These are phyloP conservation scores for Chlorocebus sabaeus DNA, from an alignment of 2,113 vertebrate species.

Conservation along the genomic window DNA sequence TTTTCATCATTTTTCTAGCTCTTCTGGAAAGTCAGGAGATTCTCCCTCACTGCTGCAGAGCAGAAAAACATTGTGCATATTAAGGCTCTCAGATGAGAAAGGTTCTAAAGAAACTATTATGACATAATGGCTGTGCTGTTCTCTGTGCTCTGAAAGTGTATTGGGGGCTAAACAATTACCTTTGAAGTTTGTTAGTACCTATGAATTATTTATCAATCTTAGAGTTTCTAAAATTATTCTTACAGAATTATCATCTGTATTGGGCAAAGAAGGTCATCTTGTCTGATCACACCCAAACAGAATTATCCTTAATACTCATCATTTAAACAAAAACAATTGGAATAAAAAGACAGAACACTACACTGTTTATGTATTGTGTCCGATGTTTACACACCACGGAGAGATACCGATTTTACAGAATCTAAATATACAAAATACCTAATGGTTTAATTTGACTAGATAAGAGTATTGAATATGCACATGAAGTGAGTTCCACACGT, in stretches of 20 bases:
- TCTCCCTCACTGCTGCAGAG: conserved; percentile 87
- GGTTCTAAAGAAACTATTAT: background rate
- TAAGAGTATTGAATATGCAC: background rate
- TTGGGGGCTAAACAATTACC: background rate
- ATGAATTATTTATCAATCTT: background rate
- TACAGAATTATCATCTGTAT: background rate
- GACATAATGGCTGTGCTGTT: background rate
- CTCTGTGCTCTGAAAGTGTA: background rate
- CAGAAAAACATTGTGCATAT: conserved; percentile 32
- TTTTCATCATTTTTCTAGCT: conserved; percentile 89
- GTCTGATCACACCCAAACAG: background rate
- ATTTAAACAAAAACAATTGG: background rate
- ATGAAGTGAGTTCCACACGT: background rate
- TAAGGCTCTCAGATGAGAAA: background rate
- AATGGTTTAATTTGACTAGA: background rate
- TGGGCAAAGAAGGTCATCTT: background rate
- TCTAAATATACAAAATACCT: background rate
- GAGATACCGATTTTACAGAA: background rate
- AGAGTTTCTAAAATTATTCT: background rate
- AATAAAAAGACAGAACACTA: background rate
- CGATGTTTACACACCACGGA: background rate
- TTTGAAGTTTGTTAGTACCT: background rate
- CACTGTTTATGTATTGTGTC: background rate
- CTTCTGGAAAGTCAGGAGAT: conserved; percentile 85
- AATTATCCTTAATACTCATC: background rate